phyloP scores from a whole-genome alignment of 1,140 invertebrate species.

The Hesperophylax magnus region DNA sequence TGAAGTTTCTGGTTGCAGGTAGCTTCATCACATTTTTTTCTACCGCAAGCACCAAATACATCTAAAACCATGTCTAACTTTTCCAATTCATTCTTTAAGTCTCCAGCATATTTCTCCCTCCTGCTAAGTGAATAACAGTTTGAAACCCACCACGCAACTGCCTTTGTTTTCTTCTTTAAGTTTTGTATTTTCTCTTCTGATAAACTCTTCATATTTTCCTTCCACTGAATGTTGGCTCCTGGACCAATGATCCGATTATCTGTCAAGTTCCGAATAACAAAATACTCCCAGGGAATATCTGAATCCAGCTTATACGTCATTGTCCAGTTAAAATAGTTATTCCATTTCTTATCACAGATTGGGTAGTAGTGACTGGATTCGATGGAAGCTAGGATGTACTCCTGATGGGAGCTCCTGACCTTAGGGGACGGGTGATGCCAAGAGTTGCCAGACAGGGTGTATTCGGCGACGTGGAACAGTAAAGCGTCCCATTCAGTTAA shows the following conservation, averaged over 20 bases:
- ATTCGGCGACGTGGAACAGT: slow-evolving; percentile 48
- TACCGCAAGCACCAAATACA: slow-evolving; percentile 78
- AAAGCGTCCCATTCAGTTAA: slow-evolving; percentile 41
- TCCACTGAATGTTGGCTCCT: slow-evolving; percentile 56
- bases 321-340: slow-evolving; percentile 75
- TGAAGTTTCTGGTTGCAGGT: slow-evolving; percentile 66
- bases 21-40: slow-evolving; percentile 60
- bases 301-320: slow-evolving; percentile 76
- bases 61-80: slow-evolving; percentile 69
- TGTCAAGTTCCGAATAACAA: slow-evolving; percentile 59
- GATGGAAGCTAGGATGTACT: slow-evolving; percentile 63
- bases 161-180: slow-evolving; percentile 64
- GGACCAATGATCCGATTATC: slow-evolving; percentile 61
- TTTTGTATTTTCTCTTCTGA: slow-evolving; percentile 58
- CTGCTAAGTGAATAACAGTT: slow-evolving; percentile 73
- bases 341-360: slow-evolving; percentile 61
- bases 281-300: slow-evolving; percentile 73
- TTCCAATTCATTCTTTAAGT: slow-evolving; percentile 71
- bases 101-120: slow-evolving; percentile 71
- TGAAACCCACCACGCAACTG: slow-evolving; percentile 76
- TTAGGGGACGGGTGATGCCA: slow-evolving; percentile 18
- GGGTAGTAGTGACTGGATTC: slow-evolving; percentile 64
- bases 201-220: slow-evolving; percentile 61
- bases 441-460: slow-evolving; percentile 40
- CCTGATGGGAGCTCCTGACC: neutral